A percentile compares a stretch with the other conserved stretches of the same genome.
phyloP scores from a whole-genome alignment of 2,888 invertebrate species.

The Magallana nippona region DNA sequence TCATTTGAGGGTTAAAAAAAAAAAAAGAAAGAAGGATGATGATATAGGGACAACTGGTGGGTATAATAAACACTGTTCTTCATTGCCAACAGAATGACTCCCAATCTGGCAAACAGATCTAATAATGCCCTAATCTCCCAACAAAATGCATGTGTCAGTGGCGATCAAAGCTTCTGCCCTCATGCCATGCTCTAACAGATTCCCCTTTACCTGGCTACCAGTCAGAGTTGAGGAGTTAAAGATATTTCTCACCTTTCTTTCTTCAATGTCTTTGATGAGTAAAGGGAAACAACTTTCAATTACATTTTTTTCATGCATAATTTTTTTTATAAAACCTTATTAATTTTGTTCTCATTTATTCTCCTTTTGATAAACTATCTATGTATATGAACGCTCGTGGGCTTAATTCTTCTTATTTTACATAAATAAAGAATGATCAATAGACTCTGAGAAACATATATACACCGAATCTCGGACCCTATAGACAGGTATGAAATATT shows the following conservation, averaged over 20 bases:
- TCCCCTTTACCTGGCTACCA: not conserved
- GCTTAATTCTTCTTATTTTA: too few relatives aligned
- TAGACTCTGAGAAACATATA: not conserved
- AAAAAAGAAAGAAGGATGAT: not conserved
- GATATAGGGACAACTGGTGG: not conserved
- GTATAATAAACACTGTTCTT: not conserved
- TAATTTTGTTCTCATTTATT: too few relatives aligned
- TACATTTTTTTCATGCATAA: not conserved
- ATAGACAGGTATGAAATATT: slow-evolving; percentile 22
- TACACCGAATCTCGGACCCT: not conserved
- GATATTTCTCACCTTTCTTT: not conserved
- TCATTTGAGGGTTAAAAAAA: not conserved
- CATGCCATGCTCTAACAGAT: not conserved
- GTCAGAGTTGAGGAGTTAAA: not conserved
- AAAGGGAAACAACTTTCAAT: slow-evolving; percentile 7
- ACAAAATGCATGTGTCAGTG: slow-evolving; percentile 16
- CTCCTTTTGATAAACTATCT: too few relatives aligned
- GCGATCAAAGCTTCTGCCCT: not conserved
- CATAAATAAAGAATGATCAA: not conserved
- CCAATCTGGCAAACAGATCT: not conserved
- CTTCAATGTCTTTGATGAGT: not conserved
- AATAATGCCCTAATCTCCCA: not conserved
- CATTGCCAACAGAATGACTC: not conserved
- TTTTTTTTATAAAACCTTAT: not conserved
- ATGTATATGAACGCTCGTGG: too few relatives aligned